Percentiles rank a stretch among this genome's conserved stretches.
Conservation (phyloP, 2,113 vertebrate genomes). For the Scortum barcoo region DNA sequence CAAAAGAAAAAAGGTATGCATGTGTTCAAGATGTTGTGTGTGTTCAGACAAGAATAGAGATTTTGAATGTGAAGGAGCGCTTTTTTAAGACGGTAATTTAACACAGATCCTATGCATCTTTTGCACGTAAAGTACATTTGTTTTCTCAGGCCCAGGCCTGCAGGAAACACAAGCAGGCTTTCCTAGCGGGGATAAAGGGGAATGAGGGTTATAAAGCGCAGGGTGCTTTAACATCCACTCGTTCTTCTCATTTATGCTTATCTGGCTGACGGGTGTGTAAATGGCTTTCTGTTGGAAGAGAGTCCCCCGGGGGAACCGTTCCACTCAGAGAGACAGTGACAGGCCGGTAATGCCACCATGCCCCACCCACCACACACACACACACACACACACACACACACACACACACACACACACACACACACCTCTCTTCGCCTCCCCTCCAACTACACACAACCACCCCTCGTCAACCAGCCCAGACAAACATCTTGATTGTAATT, state of each 20-base stretch:
- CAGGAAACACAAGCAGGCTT: slow-evolving; percentile 9
- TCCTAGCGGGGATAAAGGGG: slow-evolving; percentile 14
- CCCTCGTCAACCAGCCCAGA: slow-evolving; percentile 62
- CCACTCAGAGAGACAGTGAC: slow-evolving; percentile 69
- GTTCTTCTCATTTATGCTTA: slow-evolving; percentile 72
- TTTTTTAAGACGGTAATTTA: slow-evolving; percentile 10
- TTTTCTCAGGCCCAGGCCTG: not conserved
- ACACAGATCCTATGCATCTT: not conserved
- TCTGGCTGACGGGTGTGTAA: slow-evolving; percentile 75
- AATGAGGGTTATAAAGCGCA: slow-evolving; percentile 43
- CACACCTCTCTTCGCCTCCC: slow-evolving; percentile 26
- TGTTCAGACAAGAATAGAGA: not conserved
- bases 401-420: too few species aligned
- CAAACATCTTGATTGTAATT: slow-evolving; percentile 87
- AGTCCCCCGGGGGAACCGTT: slow-evolving; percentile 64
- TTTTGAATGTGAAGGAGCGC: slow-evolving; percentile 5
- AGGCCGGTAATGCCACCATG: slow-evolving; percentile 65
- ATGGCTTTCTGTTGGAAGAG: slow-evolving; percentile 78
- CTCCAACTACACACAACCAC: slow-evolving; percentile 30
- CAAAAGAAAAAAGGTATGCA: slow-evolving; percentile 24
- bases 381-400: too few species aligned
- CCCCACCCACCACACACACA: too few species aligned
- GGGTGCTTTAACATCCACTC: slow-evolving; percentile 55
- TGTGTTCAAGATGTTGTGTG: slow-evolving; percentile 16
- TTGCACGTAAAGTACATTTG: slow-evolving; percentile 1